phyloP scores from a whole-genome alignment of 1,140 invertebrate genomes.

The Ceratitis capitata region DNA sequence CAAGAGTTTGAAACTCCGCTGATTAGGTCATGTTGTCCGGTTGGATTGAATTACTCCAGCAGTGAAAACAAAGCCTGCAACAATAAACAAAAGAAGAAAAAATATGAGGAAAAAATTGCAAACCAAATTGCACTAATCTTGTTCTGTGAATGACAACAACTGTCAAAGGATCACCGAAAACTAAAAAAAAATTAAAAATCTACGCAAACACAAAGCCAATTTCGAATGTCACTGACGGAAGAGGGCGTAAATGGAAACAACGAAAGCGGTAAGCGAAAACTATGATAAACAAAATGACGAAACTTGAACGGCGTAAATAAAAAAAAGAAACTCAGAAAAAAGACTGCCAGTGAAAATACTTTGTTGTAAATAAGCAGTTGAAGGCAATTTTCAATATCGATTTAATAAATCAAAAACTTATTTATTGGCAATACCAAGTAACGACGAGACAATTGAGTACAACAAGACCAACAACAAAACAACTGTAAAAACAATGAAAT shows the following conservation, averaged over 20 bases:
- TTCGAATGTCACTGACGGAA: neutral
- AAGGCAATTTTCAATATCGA: slow-evolving; percentile 28
- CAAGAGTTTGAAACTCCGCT: no score
- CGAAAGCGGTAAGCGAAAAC: neutral
- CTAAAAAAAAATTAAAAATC: neutral
- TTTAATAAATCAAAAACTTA: slow-evolving; percentile 37
- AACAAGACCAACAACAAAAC: neutral
- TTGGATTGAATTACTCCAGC: no score
- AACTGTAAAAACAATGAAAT: neutral
- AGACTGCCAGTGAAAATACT: no score
- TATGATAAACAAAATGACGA: neutral
- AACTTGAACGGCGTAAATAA: neutral
- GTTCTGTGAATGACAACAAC: slow-evolving; percentile 5
- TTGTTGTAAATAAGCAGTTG: slow-evolving; percentile 29
- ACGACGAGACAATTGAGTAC: slow-evolving; percentile 33
- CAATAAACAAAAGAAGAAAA: neutral
- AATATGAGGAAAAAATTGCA: neutral
- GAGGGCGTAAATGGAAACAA: neutral
- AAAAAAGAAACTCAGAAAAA: neutral
- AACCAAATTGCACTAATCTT: slow-evolving; percentile 29
- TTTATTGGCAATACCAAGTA: neutral
- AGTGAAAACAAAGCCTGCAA: no score
- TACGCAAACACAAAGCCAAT: neutral
- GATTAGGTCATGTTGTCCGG: no score
- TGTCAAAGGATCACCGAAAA: neutral